These are phyloP conservation scores for Heterodera filipjevi DNA, from an alignment of 2,888 invertebrate species.

Conservation along the genomic window DNA sequence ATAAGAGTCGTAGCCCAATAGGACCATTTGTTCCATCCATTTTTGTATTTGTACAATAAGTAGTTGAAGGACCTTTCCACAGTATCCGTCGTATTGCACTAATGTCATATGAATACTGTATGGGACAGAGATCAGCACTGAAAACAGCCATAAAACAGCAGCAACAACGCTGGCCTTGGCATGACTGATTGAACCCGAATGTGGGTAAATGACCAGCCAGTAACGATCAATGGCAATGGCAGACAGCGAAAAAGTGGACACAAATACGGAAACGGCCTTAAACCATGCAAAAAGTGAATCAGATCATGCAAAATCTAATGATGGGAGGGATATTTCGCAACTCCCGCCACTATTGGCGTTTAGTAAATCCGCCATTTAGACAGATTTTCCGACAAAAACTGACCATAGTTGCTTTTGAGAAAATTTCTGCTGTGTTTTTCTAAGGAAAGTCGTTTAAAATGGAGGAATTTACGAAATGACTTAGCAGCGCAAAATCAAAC, in stretches of 20 bases:
- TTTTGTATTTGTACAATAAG: neutral
- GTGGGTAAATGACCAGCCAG: constrained; percentile 45
- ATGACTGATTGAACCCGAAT: constrained; percentile 38
- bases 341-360: too few species aligned
- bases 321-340: too few species aligned
- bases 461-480: too few species aligned
- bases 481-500: too few species aligned
- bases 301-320: too few species aligned
- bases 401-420: too few species aligned
- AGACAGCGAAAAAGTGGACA: constrained; percentile 48
- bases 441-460: too few species aligned
- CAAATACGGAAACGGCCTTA: constrained; percentile 51
- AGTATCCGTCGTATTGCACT: constrained; percentile 64
- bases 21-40: too few species aligned
- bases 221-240: constrained; percentile 52
- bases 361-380: too few species aligned
- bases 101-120: constrained; percentile 79
- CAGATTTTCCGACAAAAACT: too few species aligned
- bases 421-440: too few species aligned
- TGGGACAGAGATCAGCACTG: constrained; percentile 83
- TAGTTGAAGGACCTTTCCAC: constrained; percentile 54
- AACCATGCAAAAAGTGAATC: constrained; percentile 18
- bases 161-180: constrained; percentile 42
- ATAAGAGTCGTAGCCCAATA: too few species aligned
- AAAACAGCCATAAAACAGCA: constrained; percentile 67